These are phyloP conservation scores for Aquatica leii DNA, from an alignment of 2,888 invertebrate species.

Conservation along the genomic window DNA sequence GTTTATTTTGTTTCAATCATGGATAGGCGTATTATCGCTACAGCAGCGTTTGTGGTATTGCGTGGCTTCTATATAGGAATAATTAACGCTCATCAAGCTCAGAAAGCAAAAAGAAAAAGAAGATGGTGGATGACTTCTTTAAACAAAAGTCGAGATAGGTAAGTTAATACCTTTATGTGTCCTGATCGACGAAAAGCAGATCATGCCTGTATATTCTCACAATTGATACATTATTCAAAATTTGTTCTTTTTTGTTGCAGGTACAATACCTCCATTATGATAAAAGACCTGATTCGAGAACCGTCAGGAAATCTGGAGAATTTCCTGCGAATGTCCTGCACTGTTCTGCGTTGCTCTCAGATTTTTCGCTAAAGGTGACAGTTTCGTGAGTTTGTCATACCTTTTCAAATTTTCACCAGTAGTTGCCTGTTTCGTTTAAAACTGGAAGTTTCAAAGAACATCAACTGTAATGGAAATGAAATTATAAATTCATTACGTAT, in stretches of 20 bases:
- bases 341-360: neutral
- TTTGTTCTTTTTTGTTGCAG: slow-evolving; percentile 11
- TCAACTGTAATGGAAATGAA: no score
- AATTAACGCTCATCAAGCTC: slow-evolving; percentile 5
- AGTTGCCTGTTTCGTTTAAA: no score
- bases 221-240: slow-evolving; percentile 10
- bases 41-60: slow-evolving; percentile 10
- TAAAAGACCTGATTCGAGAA: neutral
- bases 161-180: slow-evolving; percentile 6
- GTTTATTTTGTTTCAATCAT: slow-evolving; percentile 4
- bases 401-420: neutral
- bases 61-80: slow-evolving; percentile 1
- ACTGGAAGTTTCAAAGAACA: no score
- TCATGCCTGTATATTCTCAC: slow-evolving; percentile 8
- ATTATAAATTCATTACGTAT: no score
- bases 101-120: slow-evolving; percentile 15
- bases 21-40: slow-evolving; percentile 1
- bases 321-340: neutral
- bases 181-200: slow-evolving; percentile 9
- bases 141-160: slow-evolving; percentile 10
- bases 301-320: slow-evolving; percentile 24
- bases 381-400: neutral
- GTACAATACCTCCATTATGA: slow-evolving; percentile 6
- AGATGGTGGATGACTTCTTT: slow-evolving; percentile 15
- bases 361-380: neutral